Evolutionary conservation across 1,140 invertebrate species (phyloP).

Genomic region (Chrysomallon squamiferum): DNA sequence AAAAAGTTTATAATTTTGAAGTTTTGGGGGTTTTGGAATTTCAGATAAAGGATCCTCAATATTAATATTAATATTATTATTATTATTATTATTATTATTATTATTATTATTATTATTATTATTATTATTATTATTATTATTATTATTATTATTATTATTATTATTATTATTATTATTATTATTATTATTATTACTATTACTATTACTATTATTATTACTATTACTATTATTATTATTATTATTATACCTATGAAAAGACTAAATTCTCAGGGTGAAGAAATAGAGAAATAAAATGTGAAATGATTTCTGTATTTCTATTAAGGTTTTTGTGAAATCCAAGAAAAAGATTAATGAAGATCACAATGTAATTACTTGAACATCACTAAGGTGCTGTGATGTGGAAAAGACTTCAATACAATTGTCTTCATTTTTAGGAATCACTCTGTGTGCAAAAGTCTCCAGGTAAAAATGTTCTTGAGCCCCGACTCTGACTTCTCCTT

Average conservation of each 20-base stretch:
- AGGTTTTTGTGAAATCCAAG: neutral
- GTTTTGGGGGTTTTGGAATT: too few species aligned
- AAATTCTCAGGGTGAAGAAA: neutral
- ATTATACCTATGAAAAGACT: neutral
- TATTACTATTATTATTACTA: too few species aligned
- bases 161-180: too few species aligned
- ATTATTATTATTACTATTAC: too few species aligned
- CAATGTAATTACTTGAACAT: conserved; percentile 66
- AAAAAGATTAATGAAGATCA: neutral
- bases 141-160: too few species aligned
- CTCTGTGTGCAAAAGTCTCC: conserved; percentile 79
- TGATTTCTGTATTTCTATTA: neutral
- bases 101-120: too few species aligned
- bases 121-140: too few species aligned
- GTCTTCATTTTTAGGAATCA: conserved; percentile 75
- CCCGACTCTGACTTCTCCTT: conserved; percentile 77
- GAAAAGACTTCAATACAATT: conserved; percentile 85
- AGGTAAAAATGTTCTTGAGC: conserved; percentile 98
- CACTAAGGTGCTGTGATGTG: conserved; percentile 82
- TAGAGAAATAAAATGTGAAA: neutral
- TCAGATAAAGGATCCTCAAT: too few species aligned
- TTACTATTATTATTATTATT: neutral
- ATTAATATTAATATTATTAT: too few species aligned
- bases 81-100: too few species aligned
- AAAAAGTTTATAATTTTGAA: too few species aligned